A percentile compares a stretch with the other conserved stretches of the same genome.
phyloP scores from a whole-genome alignment of 1,140 invertebrate genomes.

The Himalopsyche phryganea region DNA sequence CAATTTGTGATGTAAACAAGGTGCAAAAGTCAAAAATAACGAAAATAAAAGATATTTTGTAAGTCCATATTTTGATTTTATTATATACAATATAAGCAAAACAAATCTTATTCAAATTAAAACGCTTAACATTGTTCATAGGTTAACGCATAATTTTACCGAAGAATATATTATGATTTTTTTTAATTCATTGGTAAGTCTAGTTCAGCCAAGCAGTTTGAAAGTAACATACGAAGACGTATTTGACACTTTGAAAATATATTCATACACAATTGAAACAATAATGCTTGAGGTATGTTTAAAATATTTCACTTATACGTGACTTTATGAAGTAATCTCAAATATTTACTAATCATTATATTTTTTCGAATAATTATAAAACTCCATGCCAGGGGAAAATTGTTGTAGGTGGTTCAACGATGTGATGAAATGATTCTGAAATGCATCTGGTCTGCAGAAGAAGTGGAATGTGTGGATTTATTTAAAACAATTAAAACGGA shows the following conservation, averaged over 20 bases:
- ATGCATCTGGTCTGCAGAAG: conserved; percentile 26
- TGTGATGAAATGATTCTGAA: conserved; percentile 23
- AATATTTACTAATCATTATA: too few species aligned
- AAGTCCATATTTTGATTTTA: conserved; percentile 14
- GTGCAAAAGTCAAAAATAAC: conserved; percentile 23
- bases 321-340: neutral
- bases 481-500: conserved; percentile 31
- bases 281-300: conserved; percentile 26
- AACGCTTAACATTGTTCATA: too few species aligned
- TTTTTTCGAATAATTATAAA: neutral
- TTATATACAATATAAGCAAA: too few species aligned
- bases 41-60: conserved; percentile 24
- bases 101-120: too few species aligned
- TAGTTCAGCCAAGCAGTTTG: too few species aligned
- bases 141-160: too few species aligned
- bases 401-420: conserved; percentile 20
- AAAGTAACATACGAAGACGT: too few species aligned
- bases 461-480: conserved; percentile 15
- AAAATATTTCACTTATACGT: neutral
- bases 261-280: conserved; percentile 8
- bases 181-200: too few species aligned
- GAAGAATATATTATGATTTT: too few species aligned
- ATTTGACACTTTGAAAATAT: too few species aligned
- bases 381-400: neutral
- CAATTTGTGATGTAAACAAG: conserved; percentile 32